These are phyloP conservation scores for Aix galericulata DNA, from an alignment of 2,113 vertebrate genomes.

Conservation along the genomic window DNA sequence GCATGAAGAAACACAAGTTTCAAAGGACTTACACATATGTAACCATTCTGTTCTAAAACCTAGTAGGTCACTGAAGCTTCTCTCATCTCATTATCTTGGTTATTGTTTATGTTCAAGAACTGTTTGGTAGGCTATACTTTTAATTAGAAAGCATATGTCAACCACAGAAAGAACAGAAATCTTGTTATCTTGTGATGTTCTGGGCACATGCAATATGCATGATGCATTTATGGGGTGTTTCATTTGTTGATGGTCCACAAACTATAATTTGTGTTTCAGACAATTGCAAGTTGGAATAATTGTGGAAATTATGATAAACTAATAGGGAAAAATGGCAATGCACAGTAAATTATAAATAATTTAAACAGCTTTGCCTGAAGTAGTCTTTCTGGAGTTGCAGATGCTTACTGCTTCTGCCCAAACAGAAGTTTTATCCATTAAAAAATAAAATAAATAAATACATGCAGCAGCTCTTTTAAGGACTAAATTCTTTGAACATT, in stretches of 20 bases:
- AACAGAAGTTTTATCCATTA: not conserved
- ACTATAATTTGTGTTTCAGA: not conserved
- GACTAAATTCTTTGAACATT: not conserved
- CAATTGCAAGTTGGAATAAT: not conserved
- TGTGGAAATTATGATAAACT: not conserved
- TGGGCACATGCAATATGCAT: not conserved
- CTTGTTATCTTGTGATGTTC: not conserved
- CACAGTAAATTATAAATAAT: not conserved
- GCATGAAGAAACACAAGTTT: not conserved
- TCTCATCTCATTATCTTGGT: not conserved
- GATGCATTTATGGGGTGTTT: not conserved
- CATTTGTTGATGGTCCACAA: not conserved
- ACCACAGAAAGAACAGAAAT: not conserved
- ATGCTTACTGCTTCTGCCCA: not conserved
- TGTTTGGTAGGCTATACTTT: not conserved
- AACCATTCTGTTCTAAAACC: not conserved
- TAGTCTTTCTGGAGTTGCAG: not conserved
- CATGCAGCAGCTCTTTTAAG: not conserved
- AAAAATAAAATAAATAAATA: not conserved
- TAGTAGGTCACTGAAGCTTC: not conserved
- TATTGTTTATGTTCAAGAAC: not conserved
- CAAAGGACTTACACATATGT: not conserved
- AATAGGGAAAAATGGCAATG: not conserved
- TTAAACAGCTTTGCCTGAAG: not conserved
- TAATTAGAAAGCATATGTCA: not conserved